Conservation (phyloP, 2,797 vertebrate species). For the Crenuchus spilurus region DNA sequence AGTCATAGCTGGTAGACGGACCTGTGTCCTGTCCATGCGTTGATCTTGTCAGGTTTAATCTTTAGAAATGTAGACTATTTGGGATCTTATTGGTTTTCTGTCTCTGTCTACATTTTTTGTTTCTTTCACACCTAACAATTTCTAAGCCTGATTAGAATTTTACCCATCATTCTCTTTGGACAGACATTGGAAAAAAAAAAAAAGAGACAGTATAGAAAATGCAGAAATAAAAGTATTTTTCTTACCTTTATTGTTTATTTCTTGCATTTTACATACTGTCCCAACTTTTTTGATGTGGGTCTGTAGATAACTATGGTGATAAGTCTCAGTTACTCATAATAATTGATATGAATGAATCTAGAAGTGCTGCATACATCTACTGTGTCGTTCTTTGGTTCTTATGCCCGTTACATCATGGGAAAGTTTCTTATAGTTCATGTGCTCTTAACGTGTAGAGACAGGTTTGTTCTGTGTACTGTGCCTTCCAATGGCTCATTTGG, state of each 20-base stretch:
- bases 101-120: neutral
- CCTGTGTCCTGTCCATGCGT: too few species aligned
- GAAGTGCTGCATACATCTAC: neutral
- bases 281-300: too few species aligned
- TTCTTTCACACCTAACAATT: neutral
- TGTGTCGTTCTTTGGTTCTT: neutral
- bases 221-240: too few species aligned
- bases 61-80: neutral
- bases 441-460: constrained; percentile 20
- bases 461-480: neutral
- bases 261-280: too few species aligned
- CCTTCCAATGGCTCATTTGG: neutral
- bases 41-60: neutral
- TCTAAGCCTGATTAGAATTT: too few species aligned
- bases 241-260: too few species aligned
- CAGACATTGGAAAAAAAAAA: too few species aligned
- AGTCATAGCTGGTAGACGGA: neutral
- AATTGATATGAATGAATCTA: too few species aligned
- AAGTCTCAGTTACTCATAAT: too few species aligned
- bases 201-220: too few species aligned
- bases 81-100: neutral
- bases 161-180: too few species aligned
- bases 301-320: too few species aligned
- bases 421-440: constrained; percentile 6
- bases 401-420: neutral